Evolutionary conservation across 1,140 invertebrate genomes (phyloP).

Genomic region (Drosophila yakuba): DNA sequence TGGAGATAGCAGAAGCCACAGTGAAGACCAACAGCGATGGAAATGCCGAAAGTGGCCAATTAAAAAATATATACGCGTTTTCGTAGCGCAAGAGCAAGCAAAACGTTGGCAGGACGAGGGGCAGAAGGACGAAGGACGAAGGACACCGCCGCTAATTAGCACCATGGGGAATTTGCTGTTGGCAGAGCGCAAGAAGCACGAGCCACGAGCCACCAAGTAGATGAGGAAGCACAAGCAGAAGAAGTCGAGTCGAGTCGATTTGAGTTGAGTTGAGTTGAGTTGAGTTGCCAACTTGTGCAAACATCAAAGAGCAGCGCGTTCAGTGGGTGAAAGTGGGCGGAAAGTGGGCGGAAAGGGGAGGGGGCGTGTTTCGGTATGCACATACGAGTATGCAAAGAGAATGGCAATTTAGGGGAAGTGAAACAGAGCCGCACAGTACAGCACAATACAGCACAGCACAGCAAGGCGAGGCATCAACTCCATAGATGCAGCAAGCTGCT

Average conservation of each 20-base stretch:
- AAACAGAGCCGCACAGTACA: conserved; percentile 1
- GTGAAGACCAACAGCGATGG: conserved; percentile 7
- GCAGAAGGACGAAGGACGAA: conserved; percentile 9
- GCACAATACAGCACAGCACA: too few species aligned
- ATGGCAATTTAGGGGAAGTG: background rate
- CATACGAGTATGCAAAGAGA: conserved; percentile 23
- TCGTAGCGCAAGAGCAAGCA: conserved; percentile 29
- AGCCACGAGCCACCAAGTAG: conserved; percentile 39
- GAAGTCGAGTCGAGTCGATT: background rate
- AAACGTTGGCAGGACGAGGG: conserved; percentile 14
- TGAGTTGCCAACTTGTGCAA: conserved; percentile 68
- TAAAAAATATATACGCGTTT: conserved; percentile 78
- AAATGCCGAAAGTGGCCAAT: conserved; percentile 56
- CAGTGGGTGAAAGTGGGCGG: conserved; percentile 2
- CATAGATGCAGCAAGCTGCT: too few species aligned
- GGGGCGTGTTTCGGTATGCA: conserved; percentile 33
- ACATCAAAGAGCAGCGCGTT: conserved; percentile 70
- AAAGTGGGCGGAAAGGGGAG: background rate
- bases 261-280: too few species aligned
- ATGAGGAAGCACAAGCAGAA: conserved; percentile 1
- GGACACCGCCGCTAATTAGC: conserved; percentile 78
- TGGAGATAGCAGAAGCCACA: background rate
- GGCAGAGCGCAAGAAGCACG: conserved; percentile 41
- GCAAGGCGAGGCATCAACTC: too few species aligned
- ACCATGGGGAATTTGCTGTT: conserved; percentile 80